Conservation (phyloP, 1,140 invertebrate species). For the Calephelis nemesis region DNA sequence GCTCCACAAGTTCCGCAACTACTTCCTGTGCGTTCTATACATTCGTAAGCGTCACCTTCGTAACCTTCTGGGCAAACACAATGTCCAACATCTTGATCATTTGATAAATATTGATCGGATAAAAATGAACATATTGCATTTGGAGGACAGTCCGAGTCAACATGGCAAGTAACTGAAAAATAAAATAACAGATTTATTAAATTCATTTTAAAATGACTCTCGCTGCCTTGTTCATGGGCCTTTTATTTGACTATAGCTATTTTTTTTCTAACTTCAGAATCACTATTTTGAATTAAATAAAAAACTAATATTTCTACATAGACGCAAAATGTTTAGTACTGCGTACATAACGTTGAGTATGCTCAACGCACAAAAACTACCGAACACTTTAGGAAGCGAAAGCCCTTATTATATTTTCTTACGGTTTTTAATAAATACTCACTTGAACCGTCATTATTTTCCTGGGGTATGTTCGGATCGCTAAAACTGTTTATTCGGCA, state of each 20-base stretch:
- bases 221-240: no score
- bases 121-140: slow-evolving; percentile 58
- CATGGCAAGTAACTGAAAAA: slow-evolving; percentile 54
- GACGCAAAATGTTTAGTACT: no score
- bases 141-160: slow-evolving; percentile 58
- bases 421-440: slow-evolving; percentile 30
- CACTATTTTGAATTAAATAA: no score
- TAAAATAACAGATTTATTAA: slow-evolving; percentile 14
- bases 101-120: slow-evolving; percentile 46
- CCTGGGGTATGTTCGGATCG: slow-evolving; percentile 26
- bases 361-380: no score
- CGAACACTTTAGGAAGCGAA: no score
- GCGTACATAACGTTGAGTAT: no score
- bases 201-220: no score
- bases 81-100: slow-evolving; percentile 77
- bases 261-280: no score
- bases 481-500: slow-evolving; percentile 47
- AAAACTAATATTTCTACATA: no score
- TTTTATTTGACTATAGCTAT: no score
- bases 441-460: slow-evolving; percentile 52
- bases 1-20: slow-evolving; percentile 83
- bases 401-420: no score
- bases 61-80: slow-evolving; percentile 91
- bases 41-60: slow-evolving; percentile 88
- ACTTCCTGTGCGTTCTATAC: slow-evolving; percentile 81